phyloP scores from a whole-genome alignment of 2,113 vertebrate species.

The Pelodiscus sinensis region DNA sequence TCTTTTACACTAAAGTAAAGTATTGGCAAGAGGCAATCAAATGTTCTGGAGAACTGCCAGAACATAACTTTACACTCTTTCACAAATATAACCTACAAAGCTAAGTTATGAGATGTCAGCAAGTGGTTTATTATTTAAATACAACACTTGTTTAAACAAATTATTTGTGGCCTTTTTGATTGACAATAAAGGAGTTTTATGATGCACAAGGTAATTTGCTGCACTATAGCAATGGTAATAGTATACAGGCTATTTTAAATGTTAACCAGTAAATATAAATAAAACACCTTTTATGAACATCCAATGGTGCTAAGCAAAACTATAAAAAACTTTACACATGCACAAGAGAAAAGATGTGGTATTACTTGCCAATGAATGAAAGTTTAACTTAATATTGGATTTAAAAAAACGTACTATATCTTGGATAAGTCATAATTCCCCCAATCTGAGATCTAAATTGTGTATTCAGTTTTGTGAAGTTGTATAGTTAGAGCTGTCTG shows the following conservation, averaged over 20 bases:
- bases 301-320: not conserved
- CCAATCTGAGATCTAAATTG: not conserved
- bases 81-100: slow-evolving; percentile 65
- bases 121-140: slow-evolving; percentile 58
- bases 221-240: not conserved
- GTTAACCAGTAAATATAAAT: not conserved
- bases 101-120: slow-evolving; percentile 53
- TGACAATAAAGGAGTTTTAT: not conserved
- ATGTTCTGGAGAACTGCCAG: slow-evolving; percentile 61
- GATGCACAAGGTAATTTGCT: slow-evolving; percentile 9
- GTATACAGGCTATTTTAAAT: not conserved
- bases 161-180: slow-evolving; percentile 28
- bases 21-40: slow-evolving; percentile 73
- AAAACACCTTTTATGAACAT: not conserved
- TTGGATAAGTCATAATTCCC: not conserved
- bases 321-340: not conserved
- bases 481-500: not conserved
- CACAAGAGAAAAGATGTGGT: not conserved
- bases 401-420: not conserved
- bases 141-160: slow-evolving; percentile 13
- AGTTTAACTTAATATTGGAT: not conserved
- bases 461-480: not conserved
- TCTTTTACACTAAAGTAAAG: slow-evolving; percentile 81
- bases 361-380: not conserved
- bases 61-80: slow-evolving; percentile 71